These are phyloP conservation scores for Pampusana beccarii DNA, from an alignment of 2,113 vertebrate species.

Conservation along the genomic window DNA sequence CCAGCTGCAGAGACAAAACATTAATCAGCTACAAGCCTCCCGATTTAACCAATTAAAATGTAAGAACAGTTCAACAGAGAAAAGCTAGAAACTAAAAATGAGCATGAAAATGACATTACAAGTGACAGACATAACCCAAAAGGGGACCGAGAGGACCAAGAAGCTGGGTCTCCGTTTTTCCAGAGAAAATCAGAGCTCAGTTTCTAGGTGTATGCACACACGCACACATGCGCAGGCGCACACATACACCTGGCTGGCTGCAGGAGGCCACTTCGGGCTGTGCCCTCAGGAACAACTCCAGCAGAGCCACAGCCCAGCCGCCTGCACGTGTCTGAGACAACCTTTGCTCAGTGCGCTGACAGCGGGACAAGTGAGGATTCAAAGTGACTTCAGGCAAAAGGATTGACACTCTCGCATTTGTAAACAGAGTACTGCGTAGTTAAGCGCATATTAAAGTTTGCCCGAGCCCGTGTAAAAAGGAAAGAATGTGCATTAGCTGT, in stretches of 20 bases:
- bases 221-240: rapidly evolving
- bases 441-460: background rate
- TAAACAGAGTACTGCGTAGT: background rate
- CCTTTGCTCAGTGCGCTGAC: background rate
- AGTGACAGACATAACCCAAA: background rate
- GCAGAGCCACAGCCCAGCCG: background rate
- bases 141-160: background rate
- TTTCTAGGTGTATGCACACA: rapidly evolving
- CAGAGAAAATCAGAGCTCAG: background rate
- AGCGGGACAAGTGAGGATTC: background rate
- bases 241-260: background rate
- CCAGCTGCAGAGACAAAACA: background rate
- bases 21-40: constrained; percentile 17
- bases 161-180: constrained; percentile 6
- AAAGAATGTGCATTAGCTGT: rapidly evolving
- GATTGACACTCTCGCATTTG: background rate
- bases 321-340: background rate
- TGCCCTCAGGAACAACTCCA: background rate
- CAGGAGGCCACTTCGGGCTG: background rate
- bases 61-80: background rate
- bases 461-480: background rate
- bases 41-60: constrained; percentile 10
- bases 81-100: constrained; percentile 27
- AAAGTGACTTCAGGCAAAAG: background rate
- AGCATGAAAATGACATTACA: background rate